These are phyloP conservation scores for Leptopilina boulardi DNA, from an alignment of 1,140 invertebrate genomes.

Conservation along the genomic window DNA sequence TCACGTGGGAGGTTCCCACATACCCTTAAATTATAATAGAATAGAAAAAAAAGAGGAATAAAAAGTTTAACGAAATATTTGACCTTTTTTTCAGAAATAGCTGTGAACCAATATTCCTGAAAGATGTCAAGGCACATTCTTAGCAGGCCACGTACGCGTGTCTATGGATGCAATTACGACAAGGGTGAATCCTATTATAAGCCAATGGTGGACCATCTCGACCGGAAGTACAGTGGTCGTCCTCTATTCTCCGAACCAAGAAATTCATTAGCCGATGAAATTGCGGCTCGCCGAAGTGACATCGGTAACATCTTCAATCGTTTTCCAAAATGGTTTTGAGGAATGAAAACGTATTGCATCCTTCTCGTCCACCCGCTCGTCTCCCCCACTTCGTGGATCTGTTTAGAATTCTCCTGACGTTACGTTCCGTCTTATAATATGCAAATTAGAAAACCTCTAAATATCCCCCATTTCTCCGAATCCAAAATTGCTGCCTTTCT, in stretches of 20 bases:
- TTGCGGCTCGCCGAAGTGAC: slow-evolving; percentile 74
- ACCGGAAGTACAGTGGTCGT: slow-evolving; percentile 81
- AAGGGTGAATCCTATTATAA: slow-evolving; percentile 88
- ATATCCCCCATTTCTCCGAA: not conserved
- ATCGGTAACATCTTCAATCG: slow-evolving; percentile 76
- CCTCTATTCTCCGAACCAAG: slow-evolving; percentile 74
- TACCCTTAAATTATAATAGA: not conserved
- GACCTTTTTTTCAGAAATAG: slow-evolving; percentile 51
- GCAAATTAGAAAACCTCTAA: slow-evolving; percentile 1
- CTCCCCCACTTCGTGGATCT: slow-evolving; percentile 46
- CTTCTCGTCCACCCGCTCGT: slow-evolving; percentile 34
- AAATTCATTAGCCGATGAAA: slow-evolving; percentile 73
- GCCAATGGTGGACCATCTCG: slow-evolving; percentile 83
- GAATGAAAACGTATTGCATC: slow-evolving; percentile 52
- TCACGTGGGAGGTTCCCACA: too few species aligned
- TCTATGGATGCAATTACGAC: slow-evolving; percentile 88
- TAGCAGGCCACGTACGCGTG: slow-evolving; percentile 82
- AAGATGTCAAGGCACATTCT: slow-evolving; percentile 75
- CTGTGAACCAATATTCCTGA: slow-evolving; percentile 42
- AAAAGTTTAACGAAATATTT: not conserved
- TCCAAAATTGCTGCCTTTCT: slow-evolving; percentile 4
- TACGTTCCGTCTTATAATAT: slow-evolving; percentile 13
- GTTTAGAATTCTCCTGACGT: slow-evolving; percentile 50
- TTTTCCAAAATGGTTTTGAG: slow-evolving; percentile 76
- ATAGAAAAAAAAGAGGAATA: not conserved